These are phyloP conservation scores for pig (Sus scrofa) DNA, from an alignment of 2,113 vertebrate genomes.

Conservation along the genomic window DNA sequence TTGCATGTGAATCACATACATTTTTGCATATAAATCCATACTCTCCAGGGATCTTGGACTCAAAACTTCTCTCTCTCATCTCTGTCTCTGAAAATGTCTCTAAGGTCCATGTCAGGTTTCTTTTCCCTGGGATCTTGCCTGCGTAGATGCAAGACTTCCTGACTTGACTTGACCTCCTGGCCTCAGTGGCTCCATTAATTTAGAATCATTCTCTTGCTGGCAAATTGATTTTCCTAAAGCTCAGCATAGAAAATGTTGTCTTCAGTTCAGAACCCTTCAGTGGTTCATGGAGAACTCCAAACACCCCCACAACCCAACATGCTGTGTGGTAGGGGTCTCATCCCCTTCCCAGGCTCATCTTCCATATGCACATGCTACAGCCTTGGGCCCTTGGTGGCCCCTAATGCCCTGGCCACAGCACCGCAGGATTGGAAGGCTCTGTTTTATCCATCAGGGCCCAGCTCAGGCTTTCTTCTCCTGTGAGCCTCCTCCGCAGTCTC, in stretches of 20 bases:
- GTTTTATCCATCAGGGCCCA: background rate
- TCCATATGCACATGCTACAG: rapidly evolving
- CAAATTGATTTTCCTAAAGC: background rate
- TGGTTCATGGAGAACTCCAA: background rate
- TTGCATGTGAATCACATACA: background rate
- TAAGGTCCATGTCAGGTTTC: background rate
- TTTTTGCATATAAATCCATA: background rate
- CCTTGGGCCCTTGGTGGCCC: too few relatives aligned
- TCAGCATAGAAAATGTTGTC: background rate
- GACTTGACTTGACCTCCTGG: background rate
- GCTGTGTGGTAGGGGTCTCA: rapidly evolving
- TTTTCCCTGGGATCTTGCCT: background rate
- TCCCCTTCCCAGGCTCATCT: background rate
- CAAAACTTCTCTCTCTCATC: background rate
- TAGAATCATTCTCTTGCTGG: background rate
- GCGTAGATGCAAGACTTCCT: background rate
- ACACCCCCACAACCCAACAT: rapidly evolving
- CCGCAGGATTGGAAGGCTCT: too few relatives aligned
- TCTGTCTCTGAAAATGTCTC: background rate
- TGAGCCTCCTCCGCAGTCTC: background rate
- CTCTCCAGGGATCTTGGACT: background rate
- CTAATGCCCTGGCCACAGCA: rapidly evolving
- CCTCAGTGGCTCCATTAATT: background rate
- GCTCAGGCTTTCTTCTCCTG: background rate
- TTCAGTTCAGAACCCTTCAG: background rate